Percentiles rank a stretch among this genome's conserved stretches.
Evolutionary conservation across 2,888 invertebrate genomes (phyloP).

Genomic region (Octodonta nipae): DNA sequence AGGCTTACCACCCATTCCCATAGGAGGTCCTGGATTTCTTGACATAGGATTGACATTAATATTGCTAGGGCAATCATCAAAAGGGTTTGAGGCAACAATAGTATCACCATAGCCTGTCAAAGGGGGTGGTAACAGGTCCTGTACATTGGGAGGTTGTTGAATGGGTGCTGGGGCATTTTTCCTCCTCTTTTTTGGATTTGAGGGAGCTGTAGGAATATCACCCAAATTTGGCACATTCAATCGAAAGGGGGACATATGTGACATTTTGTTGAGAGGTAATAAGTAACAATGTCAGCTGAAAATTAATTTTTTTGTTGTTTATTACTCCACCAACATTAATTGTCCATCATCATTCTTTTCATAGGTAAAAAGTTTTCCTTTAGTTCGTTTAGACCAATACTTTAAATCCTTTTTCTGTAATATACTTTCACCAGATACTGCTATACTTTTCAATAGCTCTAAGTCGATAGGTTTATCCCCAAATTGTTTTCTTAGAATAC

Average conservation of each 20-base stretch:
- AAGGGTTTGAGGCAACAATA: constrained; percentile 87
- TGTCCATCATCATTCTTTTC: constrained; percentile 33
- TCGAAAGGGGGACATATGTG: constrained; percentile 34
- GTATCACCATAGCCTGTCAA: constrained; percentile 84
- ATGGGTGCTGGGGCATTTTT: constrained; percentile 54
- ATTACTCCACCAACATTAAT: constrained; percentile 16
- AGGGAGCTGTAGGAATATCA: constrained; percentile 57
- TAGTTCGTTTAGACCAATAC: constrained; percentile 42
- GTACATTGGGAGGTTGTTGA: constrained; percentile 59
- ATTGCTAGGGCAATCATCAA: constrained; percentile 70
- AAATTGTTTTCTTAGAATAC: too few relatives aligned
- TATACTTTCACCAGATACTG: constrained; percentile 37
- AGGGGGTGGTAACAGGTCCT: constrained; percentile 67
- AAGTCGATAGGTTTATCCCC: too few relatives aligned
- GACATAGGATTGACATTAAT: constrained; percentile 29
- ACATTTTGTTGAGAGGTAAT: constrained; percentile 18
- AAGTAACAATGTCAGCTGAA: constrained; percentile 4
- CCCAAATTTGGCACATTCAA: constrained; percentile 33
- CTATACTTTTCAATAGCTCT: constrained; percentile 29
- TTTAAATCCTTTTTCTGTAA: constrained; percentile 39
- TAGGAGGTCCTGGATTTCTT: constrained; percentile 25
- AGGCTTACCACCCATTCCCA: constrained; percentile 29
- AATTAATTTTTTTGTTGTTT: constrained; percentile 11
- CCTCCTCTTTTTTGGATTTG: constrained; percentile 78
- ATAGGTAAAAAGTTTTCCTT: constrained; percentile 41